Evolutionary conservation across 2,113 vertebrate species (phyloP), one percentile per base, ranked within the genome.

Genomic region (Pollachius pollachius): DNA sequence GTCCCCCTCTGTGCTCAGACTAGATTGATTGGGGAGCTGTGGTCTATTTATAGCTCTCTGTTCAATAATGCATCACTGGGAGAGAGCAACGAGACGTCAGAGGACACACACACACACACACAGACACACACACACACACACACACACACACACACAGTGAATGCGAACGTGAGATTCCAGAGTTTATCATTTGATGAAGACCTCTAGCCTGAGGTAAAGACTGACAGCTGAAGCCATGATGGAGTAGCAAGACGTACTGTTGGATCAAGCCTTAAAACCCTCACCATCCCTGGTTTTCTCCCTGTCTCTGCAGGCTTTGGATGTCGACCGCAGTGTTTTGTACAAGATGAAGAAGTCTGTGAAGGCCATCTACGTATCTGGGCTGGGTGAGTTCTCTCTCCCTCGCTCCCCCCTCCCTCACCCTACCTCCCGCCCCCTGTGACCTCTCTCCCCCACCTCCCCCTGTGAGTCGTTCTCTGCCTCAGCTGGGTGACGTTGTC

Each of bases 271-370:
- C 37, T 8, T 48, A 13, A 8, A 48, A 77, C 0, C 4, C 64
- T 52, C 58, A 19, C 8, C 18, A 17, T 3, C 15, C 48, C 17
- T 73, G 9, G 63, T 65, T 15, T 66, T 19, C 8, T 62, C 34
- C 70, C 78, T 74, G 19, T 85, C 11, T 0, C 86, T 90, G 57
- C 77, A 99, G 97, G 96, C 97, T 73, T 88, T 99, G 82, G 97
- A 99, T 74, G 96, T 98, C 82, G 97, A 99, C 87, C 94, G 97
- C 79, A 97, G 94, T 65, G 96, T 98, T 78, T 94, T 99, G 67
- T 96, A 99, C 90, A 99, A 98, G 88, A 99, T 99, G 97, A 99
- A 98, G 92, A 99, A 99, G 84, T 99, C 97, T 0, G 97, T 99
- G 70, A 99, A 99, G 91, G 94, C 97, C 64, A 99, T 99, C 87